Percentiles rank a stretch among this genome's conserved stretches.
Conservation (phyloP, 2,888 invertebrate species). For the Sericinus montela region DNA sequence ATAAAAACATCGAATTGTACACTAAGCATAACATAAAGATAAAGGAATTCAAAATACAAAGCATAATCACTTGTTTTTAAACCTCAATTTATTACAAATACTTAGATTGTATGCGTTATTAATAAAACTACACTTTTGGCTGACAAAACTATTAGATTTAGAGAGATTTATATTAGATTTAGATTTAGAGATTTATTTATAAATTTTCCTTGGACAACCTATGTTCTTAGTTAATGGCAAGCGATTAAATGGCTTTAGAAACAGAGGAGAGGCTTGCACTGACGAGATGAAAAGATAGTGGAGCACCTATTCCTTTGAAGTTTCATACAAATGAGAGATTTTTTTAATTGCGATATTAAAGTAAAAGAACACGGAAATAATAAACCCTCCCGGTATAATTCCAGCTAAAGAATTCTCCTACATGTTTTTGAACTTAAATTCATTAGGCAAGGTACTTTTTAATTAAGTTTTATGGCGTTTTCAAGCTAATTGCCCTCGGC, state of each 20-base stretch:
- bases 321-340: neutral
- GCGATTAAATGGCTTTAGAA: neutral
- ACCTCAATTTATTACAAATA: too few species aligned
- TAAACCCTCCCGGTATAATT: neutral
- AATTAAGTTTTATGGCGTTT: neutral
- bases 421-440: neutral
- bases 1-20: too few species aligned
- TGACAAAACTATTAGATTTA: too few species aligned
- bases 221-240: neutral
- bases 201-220: neutral
- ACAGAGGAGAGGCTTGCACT: neutral
- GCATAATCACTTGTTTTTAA: too few species aligned
- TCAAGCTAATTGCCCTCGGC: neutral
- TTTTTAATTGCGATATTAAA: neutral
- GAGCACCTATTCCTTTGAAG: neutral
- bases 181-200: too few species aligned
- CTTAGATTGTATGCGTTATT: too few species aligned
- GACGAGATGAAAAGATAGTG: neutral
- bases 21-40: too few species aligned
- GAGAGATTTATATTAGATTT: too few species aligned
- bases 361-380: neutral
- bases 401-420: neutral
- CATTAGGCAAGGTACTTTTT: conserved; percentile 4
- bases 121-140: too few species aligned
- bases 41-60: too few species aligned